Conservation (phyloP, 2,888 invertebrate species). For the Hedychridium roseum region DNA sequence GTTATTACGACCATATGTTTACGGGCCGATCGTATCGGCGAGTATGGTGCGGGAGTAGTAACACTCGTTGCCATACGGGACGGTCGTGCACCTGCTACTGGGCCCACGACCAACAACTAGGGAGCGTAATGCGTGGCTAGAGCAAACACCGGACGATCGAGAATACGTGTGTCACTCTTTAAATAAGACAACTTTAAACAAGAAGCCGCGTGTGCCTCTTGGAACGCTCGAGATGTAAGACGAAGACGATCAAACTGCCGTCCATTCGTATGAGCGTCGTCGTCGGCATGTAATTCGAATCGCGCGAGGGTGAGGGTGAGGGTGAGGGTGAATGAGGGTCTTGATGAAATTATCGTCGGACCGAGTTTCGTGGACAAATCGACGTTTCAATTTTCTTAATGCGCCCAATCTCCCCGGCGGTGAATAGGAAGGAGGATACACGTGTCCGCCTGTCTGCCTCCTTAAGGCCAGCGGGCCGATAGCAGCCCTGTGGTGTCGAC, state of each 20-base stretch:
- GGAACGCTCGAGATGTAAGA: background rate
- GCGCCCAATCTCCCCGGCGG: conserved; percentile 38
- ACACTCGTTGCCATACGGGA: conserved; percentile 5
- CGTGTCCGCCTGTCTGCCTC: conserved; percentile 14
- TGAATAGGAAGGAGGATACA: conserved; percentile 18
- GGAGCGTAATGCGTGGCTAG: conserved; percentile 39
- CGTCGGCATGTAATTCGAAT: conserved; percentile 30
- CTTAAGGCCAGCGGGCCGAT: conserved; percentile 15
- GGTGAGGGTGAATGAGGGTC: conserved; percentile 13
- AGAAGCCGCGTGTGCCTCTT: conserved; percentile 12
- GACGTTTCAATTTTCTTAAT: conserved; percentile 65
- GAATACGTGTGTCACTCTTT: conserved; percentile 56
- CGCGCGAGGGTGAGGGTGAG: conserved; percentile 21
- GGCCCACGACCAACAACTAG: too few relatives aligned
- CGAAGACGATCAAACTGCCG: conserved; percentile 5
- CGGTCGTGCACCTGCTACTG: conserved; percentile 38
- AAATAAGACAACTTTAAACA: too few relatives aligned
- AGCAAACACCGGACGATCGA: conserved; percentile 43
- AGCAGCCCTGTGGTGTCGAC: conserved; percentile 37
- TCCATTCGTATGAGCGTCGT: conserved; percentile 41
- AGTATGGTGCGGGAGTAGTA: too few relatives aligned
- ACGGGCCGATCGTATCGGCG: conserved; percentile 58
- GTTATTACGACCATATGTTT: conserved; percentile 62
- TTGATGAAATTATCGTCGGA: conserved; percentile 59
- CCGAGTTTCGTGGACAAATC: conserved; percentile 58